Conservation (phyloP, 2,113 vertebrate genomes). For the Ardeotis arabs region DNA sequence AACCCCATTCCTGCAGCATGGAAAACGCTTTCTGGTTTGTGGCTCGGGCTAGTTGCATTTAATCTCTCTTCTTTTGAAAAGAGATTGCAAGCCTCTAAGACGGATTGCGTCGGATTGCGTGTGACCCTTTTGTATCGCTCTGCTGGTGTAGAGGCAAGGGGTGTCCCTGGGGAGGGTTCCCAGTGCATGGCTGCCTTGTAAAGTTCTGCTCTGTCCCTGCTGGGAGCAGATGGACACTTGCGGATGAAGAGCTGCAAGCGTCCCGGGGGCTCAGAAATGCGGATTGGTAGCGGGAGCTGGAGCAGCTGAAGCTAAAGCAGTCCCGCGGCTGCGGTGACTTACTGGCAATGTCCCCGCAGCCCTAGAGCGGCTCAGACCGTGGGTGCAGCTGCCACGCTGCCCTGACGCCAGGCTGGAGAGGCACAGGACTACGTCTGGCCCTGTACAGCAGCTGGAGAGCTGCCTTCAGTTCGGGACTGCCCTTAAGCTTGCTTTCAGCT, state of each 20-base stretch:
- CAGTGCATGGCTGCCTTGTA: not conserved
- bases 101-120: too few species aligned
- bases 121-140: not conserved
- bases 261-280: not conserved
- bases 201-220: not conserved
- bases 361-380: not conserved
- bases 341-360: not conserved
- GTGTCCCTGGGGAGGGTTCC: not conserved
- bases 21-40: not conserved
- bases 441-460: not conserved
- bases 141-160: not conserved
- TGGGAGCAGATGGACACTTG: not conserved
- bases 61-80: not conserved
- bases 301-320: not conserved
- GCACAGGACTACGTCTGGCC: accelerated
- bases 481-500: not conserved
- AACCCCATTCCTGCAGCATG: not conserved
- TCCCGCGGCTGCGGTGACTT: not conserved
- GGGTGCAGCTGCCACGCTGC: not conserved
- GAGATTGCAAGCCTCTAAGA: accelerated
- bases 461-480: not conserved
- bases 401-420: not conserved
- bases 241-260: not conserved
- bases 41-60: not conserved
- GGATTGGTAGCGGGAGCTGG: not conserved